Conservation (phyloP, 2,888 invertebrate species). For the Spisula subtruncata region DNA sequence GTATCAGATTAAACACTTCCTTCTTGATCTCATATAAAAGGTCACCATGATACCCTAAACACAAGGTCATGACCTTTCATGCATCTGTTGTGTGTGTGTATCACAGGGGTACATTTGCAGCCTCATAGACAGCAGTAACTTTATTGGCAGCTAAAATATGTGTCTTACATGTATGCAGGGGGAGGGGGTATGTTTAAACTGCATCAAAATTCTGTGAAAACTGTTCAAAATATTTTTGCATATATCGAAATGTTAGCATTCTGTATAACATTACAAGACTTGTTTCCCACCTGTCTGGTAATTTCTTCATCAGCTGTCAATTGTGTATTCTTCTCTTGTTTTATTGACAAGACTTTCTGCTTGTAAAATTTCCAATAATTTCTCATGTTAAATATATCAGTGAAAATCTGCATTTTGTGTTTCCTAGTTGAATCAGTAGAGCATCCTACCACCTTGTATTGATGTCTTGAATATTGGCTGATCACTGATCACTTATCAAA, state of each 20-base stretch:
- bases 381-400: conserved; percentile 2
- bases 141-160: neutral
- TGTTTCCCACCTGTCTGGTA: neutral
- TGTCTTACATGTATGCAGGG: neutral
- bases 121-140: neutral
- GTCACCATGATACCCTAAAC: neutral
- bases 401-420: conserved; percentile 23
- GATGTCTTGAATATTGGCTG: no score
- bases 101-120: neutral
- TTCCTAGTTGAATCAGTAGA: neutral
- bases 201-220: no score
- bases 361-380: neutral
- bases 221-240: no score
- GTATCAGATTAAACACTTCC: neutral
- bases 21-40: neutral
- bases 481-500: conserved; percentile 47
- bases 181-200: no score
- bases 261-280: neutral
- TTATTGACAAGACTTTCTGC: conserved; percentile 4
- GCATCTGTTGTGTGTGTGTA: neutral
- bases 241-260: neutral
- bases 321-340: neutral
- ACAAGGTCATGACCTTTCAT: neutral
- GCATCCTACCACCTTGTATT: conserved; percentile 41
- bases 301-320: neutral